Percentiles rank a stretch among this genome's conserved stretches.
phyloP scores from a whole-genome alignment of 2,113 vertebrate species.

The Rhinolophus sinicus region DNA sequence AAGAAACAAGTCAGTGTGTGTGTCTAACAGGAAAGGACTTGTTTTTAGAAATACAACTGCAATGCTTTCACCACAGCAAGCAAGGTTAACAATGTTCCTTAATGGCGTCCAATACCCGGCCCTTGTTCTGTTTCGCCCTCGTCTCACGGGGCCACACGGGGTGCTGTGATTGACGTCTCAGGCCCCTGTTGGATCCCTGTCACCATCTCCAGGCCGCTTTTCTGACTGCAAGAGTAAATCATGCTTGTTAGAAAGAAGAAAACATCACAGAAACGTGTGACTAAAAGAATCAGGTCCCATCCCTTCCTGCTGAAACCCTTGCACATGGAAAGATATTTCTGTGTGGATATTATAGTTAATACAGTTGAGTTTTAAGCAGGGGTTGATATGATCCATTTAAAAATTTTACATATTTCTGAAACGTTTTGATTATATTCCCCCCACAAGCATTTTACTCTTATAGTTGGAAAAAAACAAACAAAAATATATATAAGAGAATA shows the following conservation, averaged over 20 bases:
- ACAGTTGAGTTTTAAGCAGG: rapidly evolving
- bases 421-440: not conserved
- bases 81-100: rapidly evolving
- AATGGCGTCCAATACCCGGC: rapidly evolving
- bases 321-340: not conserved
- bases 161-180: rapidly evolving
- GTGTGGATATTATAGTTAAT: rapidly evolving
- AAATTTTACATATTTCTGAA: not conserved
- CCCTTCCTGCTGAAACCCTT: not conserved
- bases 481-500: not conserved
- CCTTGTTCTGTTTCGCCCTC: not conserved
- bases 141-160: rapidly evolving
- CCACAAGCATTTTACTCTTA: not conserved
- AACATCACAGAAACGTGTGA: rapidly evolving
- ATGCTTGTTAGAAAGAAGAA: not conserved
- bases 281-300: rapidly evolving
- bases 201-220: not conserved
- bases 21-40: rapidly evolving
- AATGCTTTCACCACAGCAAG: rapidly evolving
- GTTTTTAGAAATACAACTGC: rapidly evolving
- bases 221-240: not conserved
- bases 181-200: too few relatives aligned
- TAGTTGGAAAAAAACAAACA: not conserved
- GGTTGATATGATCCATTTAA: not conserved
- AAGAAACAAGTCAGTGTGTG: rapidly evolving